Evolutionary conservation across 2,888 invertebrate species (phyloP), one percentile per base, ranked within the genome.

Genomic region (Drosophila siamana): DNA sequence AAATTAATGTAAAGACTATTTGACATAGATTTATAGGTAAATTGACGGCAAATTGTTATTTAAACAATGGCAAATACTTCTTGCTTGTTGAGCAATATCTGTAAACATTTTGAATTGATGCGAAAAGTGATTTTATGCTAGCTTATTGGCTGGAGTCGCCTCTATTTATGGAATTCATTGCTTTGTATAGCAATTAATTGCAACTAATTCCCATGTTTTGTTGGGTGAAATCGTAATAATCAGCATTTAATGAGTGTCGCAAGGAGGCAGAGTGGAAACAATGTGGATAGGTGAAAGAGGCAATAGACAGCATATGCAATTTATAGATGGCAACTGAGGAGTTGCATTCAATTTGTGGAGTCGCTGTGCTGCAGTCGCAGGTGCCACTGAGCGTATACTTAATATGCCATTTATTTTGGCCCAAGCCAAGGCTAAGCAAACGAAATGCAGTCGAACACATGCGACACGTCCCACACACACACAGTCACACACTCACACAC

Each of bases 361-460:
- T 36, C 24, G n/a, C n/a, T n/a, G 8, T 54, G 56, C 15, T 51
- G 46, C 52, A 43, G 78, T 77, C 86, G 30, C 83, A 83, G 83
- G 88, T 88, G 83, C 69, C 54, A 36, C 61, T 79, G 86, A 86
- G 74, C 86, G 87, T 81, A 73, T 81, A 81, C 87, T 88, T 82
- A 84, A 84, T 84, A 83, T 88, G 88, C 84, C 86, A 84, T 88
- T 86, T 84, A 78, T 88, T 82, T 73, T 62, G 69, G 69, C 62
- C 47, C 28, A 41, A 64, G 69, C 70, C 83, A 80, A 82, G 83
- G 80, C 86, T 73, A 82, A 70, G 69, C 65, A 63, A 75, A 69
- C 76, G 66, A 64, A 81, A 64, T 52, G 80, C 69, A 69, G 62
- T 67, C 70, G 61, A 70, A 70, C 76, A 78, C 72, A 83, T 68